A percentile compares a stretch with the other conserved stretches of the same genome.
Evolutionary conservation across 2,113 vertebrate genomes (phyloP).

Genomic region (Choloepus hoffmanni): DNA sequence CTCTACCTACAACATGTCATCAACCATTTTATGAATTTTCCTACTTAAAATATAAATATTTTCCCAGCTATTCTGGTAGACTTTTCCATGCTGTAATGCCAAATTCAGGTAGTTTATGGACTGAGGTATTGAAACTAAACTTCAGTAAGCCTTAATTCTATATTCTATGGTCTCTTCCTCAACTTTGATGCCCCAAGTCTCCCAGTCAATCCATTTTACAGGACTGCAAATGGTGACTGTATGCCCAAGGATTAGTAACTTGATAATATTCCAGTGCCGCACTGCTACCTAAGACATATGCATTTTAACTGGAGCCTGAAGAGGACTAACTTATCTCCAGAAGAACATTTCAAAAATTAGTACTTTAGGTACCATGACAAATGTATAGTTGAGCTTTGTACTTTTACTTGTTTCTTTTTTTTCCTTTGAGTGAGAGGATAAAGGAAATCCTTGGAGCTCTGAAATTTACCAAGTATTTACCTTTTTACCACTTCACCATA

Average conservation of each 20-base stretch:
- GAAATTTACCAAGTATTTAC: neutral
- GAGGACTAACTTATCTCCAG: no score
- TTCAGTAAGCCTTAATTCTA: neutral
- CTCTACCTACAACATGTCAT: neutral
- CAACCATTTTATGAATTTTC: neutral
- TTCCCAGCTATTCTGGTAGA: neutral
- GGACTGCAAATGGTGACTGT: fast-evolving
- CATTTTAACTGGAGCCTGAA: neutral
- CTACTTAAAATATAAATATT: neutral
- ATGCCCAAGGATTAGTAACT: no score
- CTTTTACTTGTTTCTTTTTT: neutral
- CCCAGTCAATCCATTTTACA: neutral
- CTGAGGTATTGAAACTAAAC: neutral
- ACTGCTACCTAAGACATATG: neutral
- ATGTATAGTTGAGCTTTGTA: neutral
- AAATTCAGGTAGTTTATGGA: neutral
- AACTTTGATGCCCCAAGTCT: neutral
- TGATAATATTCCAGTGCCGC: neutral
- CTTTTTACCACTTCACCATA: neutral
- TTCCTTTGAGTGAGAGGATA: neutral
- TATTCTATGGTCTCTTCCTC: neutral
- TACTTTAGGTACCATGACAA: neutral
- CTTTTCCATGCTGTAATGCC: neutral
- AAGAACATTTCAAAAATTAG: neutral
- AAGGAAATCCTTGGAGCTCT: neutral